A percentile compares a stretch with the other conserved stretches of the same genome.
These are phyloP conservation scores for Pocillopora damicornis DNA, from an alignment of 64 coral and sea anemone species.

Conservation along the genomic window DNA sequence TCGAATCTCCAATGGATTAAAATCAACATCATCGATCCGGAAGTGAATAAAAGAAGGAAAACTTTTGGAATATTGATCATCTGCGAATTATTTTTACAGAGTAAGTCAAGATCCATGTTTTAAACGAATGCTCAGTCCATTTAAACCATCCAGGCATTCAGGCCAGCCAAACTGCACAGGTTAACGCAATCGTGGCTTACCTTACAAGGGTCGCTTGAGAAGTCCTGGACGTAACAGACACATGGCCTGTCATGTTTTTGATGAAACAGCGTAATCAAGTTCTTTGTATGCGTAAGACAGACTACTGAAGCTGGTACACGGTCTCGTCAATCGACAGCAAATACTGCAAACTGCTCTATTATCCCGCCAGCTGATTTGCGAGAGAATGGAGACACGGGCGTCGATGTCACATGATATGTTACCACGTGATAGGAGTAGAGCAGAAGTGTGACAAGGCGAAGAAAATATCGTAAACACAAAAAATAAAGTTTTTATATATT, in stretches of 20 bases:
- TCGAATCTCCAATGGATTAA: too few species aligned
- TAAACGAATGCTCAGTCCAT: too few species aligned
- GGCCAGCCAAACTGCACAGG: neutral
- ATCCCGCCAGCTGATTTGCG: neutral
- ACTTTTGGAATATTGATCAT: too few species aligned
- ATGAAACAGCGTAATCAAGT: neutral
- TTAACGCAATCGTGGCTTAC: neutral
- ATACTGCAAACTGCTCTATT: neutral
- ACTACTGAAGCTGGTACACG: constrained; percentile 2
- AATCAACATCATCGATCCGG: too few species aligned
- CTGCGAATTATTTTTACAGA: too few species aligned
- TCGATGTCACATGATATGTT: neutral
- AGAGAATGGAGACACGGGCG: neutral
- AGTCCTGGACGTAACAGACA: constrained; percentile 23
- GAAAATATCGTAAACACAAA: too few species aligned
- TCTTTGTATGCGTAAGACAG: constrained; percentile 8
- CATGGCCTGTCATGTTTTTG: constrained; percentile 18
- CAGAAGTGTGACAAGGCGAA: neutral
- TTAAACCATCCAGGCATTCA: too few species aligned
- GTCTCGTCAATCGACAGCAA: neutral
- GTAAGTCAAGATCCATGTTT: too few species aligned
- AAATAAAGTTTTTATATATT: too few species aligned
- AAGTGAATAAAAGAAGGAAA: too few species aligned
- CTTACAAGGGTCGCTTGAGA: constrained; percentile 9
- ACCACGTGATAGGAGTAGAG: neutral